Conservation (phyloP, 37 sponge, comb jelly and placozoan genomes). For the Halichondria panicea region DNA sequence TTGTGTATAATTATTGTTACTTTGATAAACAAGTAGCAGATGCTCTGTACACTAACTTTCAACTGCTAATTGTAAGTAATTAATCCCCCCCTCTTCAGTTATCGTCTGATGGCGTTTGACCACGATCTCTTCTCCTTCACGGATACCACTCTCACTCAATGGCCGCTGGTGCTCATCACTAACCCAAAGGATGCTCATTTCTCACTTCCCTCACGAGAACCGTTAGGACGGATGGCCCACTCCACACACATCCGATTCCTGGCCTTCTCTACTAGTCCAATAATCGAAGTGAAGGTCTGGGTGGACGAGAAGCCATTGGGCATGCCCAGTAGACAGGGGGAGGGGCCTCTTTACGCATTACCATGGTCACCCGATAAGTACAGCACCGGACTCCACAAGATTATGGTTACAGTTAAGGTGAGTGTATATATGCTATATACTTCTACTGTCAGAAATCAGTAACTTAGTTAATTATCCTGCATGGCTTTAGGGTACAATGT, state of each 20-base stretch:
- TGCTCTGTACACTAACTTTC: too few relatives aligned
- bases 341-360: slow-evolving; percentile 67
- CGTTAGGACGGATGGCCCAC: slow-evolving; percentile 54
- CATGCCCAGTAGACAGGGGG: neutral
- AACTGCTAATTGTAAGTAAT: too few relatives aligned
- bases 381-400: slow-evolving; percentile 44
- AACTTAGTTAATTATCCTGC: neutral
- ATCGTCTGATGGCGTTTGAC: slow-evolving; percentile 82
- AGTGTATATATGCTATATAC: neutral
- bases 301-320: slow-evolving; percentile 49
- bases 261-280: slow-evolving; percentile 66
- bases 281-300: slow-evolving; percentile 56
- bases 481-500: neutral
- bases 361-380: slow-evolving; percentile 68
- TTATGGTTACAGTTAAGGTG: slow-evolving; percentile 66
- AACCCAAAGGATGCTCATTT: slow-evolving; percentile 85
- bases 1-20: too few relatives aligned
- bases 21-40: too few relatives aligned
- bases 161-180: slow-evolving; percentile 85
- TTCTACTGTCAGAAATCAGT: neutral
- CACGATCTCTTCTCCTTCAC: slow-evolving; percentile 89
- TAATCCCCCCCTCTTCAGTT: slow-evolving; percentile 61
- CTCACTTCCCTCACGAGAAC: slow-evolving; percentile 59
- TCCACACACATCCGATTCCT: slow-evolving; percentile 91
- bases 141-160: slow-evolving; percentile 51